phyloP scores from a whole-genome alignment of 2,113 vertebrate genomes.

The Cygnus atratus region DNA sequence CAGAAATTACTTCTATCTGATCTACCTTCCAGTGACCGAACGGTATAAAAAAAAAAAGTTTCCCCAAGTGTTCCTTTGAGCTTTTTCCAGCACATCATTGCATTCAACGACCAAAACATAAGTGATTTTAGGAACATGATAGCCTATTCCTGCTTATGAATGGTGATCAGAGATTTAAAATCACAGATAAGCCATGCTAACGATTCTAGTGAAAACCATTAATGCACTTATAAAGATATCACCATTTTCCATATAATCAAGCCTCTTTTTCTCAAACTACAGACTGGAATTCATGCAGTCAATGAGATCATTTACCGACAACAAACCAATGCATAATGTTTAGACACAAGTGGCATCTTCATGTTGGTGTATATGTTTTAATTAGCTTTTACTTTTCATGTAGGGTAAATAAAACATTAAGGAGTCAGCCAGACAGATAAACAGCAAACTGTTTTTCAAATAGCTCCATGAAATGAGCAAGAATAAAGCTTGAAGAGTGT shows the following conservation, averaged over 20 bases:
- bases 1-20: not conserved
- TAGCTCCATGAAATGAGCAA: constrained; percentile 67
- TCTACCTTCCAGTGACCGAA: not conserved
- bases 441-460: constrained; percentile 25
- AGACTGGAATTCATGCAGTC: not conserved
- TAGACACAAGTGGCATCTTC: not conserved
- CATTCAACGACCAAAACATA: not conserved
- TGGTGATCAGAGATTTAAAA: not conserved
- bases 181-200: not conserved
- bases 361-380: constrained; percentile 1
- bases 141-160: not conserved
- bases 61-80: not conserved
- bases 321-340: not conserved
- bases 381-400: constrained; percentile 55
- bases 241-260: not conserved
- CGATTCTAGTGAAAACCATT: not conserved
- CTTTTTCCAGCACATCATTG: not conserved
- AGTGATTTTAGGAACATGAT: not conserved
- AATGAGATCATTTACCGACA: not conserved
- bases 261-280: not conserved
- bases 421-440: constrained; percentile 36
- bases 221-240: not conserved
- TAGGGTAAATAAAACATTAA: constrained; percentile 55
- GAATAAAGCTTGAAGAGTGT: constrained; percentile 55
- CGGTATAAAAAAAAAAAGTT: not conserved